phyloP scores from a whole-genome alignment of 2,797 vertebrate species.

The Cheirogaleus major region DNA sequence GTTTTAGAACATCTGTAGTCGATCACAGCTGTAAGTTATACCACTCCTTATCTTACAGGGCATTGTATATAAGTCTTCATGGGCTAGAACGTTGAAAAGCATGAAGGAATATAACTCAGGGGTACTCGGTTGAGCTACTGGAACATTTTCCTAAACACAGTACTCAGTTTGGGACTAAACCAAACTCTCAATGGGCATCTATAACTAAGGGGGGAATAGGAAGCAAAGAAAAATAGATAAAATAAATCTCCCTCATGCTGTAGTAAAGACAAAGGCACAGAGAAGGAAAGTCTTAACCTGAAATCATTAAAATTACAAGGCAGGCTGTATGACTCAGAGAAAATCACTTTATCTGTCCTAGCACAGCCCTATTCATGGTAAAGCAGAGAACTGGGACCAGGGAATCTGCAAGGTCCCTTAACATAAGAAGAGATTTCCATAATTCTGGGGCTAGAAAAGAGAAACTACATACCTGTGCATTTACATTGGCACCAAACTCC shows the following conservation, averaged over 20 bases:
- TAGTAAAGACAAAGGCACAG: neutral
- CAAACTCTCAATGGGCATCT: neutral
- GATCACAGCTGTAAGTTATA: neutral
- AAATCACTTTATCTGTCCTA: neutral
- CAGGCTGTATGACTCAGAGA: neutral
- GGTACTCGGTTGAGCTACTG: neutral
- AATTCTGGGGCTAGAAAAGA: neutral
- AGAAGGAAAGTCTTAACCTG: neutral
- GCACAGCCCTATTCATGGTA: neutral
- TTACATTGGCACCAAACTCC: constrained; percentile 98
- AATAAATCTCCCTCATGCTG: neutral
- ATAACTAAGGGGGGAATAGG: neutral
- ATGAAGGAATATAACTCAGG: neutral
- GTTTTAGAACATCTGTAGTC: neutral
- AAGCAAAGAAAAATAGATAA: neutral
- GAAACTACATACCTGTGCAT: constrained; percentile 91
- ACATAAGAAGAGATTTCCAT: neutral
- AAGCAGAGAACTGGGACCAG: neutral
- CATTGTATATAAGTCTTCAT: neutral
- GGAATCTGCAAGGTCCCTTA: neutral
- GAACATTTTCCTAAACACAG: neutral
- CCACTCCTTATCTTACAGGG: neutral
- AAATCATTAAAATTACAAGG: neutral
- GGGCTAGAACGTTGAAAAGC: neutral
- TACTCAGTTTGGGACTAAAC: neutral